These are phyloP conservation scores for Peromyscus maniculatus DNA, from an alignment of 2,113 vertebrate species.

Conservation along the genomic window DNA sequence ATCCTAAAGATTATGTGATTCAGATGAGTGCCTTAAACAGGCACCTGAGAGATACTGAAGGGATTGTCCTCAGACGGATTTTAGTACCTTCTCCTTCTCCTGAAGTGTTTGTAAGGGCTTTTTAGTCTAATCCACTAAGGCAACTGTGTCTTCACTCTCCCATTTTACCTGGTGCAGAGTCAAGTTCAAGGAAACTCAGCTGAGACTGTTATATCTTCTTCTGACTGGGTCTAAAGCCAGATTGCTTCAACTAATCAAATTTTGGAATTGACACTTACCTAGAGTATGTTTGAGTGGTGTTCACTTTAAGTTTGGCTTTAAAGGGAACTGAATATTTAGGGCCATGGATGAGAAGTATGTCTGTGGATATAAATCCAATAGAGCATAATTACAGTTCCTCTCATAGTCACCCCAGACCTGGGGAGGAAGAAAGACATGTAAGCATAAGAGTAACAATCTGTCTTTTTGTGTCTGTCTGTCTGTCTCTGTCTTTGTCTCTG, in stretches of 20 bases:
- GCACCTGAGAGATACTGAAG: not conserved
- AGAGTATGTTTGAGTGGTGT: conserved; percentile 14
- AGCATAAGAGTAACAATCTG: not conserved
- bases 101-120: conserved; percentile 44
- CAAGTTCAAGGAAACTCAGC: conserved; percentile 49
- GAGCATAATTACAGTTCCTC: not conserved
- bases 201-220: not conserved
- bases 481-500: not conserved
- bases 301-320: conserved; percentile 19
- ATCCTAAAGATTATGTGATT: not conserved
- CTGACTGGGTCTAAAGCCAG: not conserved
- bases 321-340: not conserved
- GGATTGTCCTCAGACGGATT: not conserved
- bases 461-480: not conserved
- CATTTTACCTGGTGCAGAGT: conserved; percentile 62
- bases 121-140: conserved; percentile 22
- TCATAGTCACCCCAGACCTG: not conserved
- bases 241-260: not conserved
- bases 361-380: not conserved
- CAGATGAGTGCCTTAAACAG: not conserved
- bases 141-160: conserved; percentile 42
- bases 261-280: not conserved
- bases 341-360: not conserved
- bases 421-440: not conserved
- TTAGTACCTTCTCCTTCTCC: not conserved